Base-by-base conservation (phyloP, 1,140 invertebrate genomes). In the Schlechtendalia chinensis region DNA sequence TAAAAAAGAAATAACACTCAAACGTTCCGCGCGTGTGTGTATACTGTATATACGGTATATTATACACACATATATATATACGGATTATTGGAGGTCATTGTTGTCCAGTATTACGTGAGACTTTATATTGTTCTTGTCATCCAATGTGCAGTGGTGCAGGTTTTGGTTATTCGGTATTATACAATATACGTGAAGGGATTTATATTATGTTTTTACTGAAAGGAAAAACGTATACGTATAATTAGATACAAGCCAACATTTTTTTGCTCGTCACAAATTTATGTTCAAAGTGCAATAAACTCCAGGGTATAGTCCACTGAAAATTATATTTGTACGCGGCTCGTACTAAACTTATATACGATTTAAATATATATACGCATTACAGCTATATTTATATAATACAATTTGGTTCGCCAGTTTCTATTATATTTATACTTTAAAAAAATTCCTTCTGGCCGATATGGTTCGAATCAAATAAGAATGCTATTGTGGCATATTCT, bases 211-310 rank as follows among this genome's bases (percentile, higher is more conserved):
- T 50, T 50, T 71, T 29, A 71, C 27, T 71, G 24, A 71, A 71
- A 71, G 39, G 67, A 75, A 75, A 58, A 75, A 56, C 29, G 27
- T 74, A 24, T 39, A 56, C 29, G 27, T 74, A 24, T 39, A 24
- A 8, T 17, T 4, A 22, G 8, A 27, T 53, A 29, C 27, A n/a
- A 5, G 19, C 14, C 24, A 53, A 29, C 16, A 71, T 53, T 71
- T 77, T 61, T 45, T 47, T n/a, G 32, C n/a, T n/a, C n/a, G 10
- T n/a, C 22, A 59, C 22, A 77, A 77, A 77, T 77, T 77, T 50
- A 59, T 47, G 59, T 61, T 59, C 27, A 77, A 61, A 77, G 74
- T 77, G 56, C 74, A 77, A 77, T 77, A 77, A 77, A 77, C 74
- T 77, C 54, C 39, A 61, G 10, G 3, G 24, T 67, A 67, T 50